phyloP scores from a whole-genome alignment of 2,888 invertebrate species.

The Leptura quadrifasciata region DNA sequence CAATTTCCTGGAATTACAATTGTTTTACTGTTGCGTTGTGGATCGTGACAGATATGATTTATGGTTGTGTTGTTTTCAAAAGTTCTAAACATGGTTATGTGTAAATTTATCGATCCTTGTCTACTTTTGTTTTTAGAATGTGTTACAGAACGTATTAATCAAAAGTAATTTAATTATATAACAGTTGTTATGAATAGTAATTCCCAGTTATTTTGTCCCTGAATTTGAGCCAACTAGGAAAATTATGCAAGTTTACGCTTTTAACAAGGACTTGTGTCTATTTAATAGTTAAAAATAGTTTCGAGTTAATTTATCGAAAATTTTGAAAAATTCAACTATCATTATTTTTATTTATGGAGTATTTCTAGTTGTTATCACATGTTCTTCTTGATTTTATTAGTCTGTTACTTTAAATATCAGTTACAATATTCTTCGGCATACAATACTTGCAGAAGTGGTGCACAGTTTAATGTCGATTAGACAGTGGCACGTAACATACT shows the following conservation, averaged over 20 bases:
- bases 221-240: not conserved
- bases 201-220: not conserved
- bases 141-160: not conserved
- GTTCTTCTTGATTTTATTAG: too few species aligned
- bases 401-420: too few species aligned
- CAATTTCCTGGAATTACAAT: constrained; percentile 6
- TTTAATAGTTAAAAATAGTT: too few species aligned
- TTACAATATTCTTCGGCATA: too few species aligned
- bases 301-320: too few species aligned
- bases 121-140: not conserved
- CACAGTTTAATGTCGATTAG: too few species aligned
- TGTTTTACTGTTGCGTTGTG: not conserved
- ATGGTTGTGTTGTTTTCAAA: not conserved
- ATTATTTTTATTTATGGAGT: too few species aligned
- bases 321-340: too few species aligned
- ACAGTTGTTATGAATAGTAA: not conserved
- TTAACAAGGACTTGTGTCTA: too few species aligned
- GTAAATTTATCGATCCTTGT: not conserved
- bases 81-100: not conserved
- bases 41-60: constrained; percentile 8
- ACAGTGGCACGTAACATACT: too few species aligned
- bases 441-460: too few species aligned
- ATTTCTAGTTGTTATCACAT: too few species aligned
- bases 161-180: not conserved
- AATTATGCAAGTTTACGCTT: not conserved